Percentiles rank a stretch among this genome's conserved stretches.
These are phyloP conservation scores for Mantis religiosa DNA, from an alignment of 2,888 invertebrate genomes.

Conservation along the genomic window DNA sequence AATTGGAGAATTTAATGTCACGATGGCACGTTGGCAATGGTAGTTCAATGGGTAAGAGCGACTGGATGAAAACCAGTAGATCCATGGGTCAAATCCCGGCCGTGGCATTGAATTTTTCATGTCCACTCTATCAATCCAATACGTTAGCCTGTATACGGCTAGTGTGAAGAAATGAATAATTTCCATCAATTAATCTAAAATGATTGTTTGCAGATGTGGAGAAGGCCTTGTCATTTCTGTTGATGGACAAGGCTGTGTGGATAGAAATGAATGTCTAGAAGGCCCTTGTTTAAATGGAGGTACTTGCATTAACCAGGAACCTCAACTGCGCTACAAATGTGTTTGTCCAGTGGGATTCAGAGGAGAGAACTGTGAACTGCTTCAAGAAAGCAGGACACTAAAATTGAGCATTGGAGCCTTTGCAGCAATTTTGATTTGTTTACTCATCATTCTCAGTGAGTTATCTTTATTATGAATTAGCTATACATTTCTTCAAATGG, in stretches of 20 bases:
- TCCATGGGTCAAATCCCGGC: no score
- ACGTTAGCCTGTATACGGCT: no score
- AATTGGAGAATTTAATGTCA: no score
- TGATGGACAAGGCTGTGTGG: slow-evolving; percentile 43
- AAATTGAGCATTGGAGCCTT: slow-evolving; percentile 52
- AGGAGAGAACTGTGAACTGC: slow-evolving; percentile 44
- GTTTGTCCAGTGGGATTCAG: slow-evolving; percentile 43
- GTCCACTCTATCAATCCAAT: no score
- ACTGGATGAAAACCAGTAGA: no score
- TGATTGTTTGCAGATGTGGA: slow-evolving; percentile 39
- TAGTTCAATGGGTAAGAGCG: no score
- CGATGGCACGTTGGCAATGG: no score
- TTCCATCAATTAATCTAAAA: no score
- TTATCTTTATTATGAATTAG: slow-evolving; percentile 26
- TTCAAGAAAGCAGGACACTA: slow-evolving; percentile 46
- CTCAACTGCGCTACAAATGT: slow-evolving; percentile 42
- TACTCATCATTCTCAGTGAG: slow-evolving; percentile 52
- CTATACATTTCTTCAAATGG: no score
- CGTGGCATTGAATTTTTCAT: no score
- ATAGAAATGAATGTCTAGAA: slow-evolving; percentile 45
- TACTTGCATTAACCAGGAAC: slow-evolving; percentile 43
- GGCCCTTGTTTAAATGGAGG: slow-evolving; percentile 46
- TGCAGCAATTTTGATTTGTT: slow-evolving; percentile 52
- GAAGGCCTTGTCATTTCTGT: slow-evolving; percentile 42
- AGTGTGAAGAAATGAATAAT: no score